Conservation (phyloP, 64 coral and sea anemone genomes). For the Montipora foliosa region DNA sequence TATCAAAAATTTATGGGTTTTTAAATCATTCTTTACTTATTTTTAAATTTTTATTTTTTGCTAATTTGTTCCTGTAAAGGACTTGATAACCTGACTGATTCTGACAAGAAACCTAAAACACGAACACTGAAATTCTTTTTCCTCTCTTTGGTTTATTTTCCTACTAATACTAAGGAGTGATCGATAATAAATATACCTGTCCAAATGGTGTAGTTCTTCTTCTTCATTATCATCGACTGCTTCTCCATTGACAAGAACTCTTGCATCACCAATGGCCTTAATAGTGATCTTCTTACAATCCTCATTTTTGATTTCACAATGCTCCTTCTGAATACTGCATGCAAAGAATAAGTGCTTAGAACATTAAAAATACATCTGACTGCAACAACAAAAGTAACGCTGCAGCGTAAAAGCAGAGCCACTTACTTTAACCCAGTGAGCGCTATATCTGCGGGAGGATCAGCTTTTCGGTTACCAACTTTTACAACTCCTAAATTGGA, state of each 20-base stretch:
- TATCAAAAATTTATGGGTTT: no score
- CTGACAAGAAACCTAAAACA: no score
- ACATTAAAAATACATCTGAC: neutral
- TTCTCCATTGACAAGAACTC: slow-evolving; percentile 94
- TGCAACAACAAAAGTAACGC: neutral
- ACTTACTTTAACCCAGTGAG: slow-evolving; percentile 91
- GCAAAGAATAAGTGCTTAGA: neutral
- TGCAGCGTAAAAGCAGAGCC: neutral
- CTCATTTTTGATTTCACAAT: slow-evolving; percentile 81
- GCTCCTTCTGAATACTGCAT: slow-evolving; percentile 82
- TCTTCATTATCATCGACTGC: slow-evolving; percentile 82
- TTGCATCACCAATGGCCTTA: slow-evolving; percentile 72
- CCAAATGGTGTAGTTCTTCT: slow-evolving; percentile 83
- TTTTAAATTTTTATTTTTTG: no score
- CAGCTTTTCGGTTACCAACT: slow-evolving; percentile 95
- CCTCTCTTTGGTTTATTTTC: no score
- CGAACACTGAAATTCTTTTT: no score
- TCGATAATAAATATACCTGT: slow-evolving; percentile 68
- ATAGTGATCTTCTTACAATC: slow-evolving; percentile 64
- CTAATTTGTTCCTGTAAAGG: no score
- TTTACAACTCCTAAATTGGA: slow-evolving; percentile 71
- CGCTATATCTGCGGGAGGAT: slow-evolving; percentile 85
- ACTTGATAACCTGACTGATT: no score
- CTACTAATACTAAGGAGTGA: no score
- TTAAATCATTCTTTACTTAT: no score